A percentile compares a stretch with the other conserved stretches of the same genome.
These are phyloP conservation scores for Leptosomus discolor DNA, from an alignment of 2,113 vertebrate genomes.

Conservation along the genomic window DNA sequence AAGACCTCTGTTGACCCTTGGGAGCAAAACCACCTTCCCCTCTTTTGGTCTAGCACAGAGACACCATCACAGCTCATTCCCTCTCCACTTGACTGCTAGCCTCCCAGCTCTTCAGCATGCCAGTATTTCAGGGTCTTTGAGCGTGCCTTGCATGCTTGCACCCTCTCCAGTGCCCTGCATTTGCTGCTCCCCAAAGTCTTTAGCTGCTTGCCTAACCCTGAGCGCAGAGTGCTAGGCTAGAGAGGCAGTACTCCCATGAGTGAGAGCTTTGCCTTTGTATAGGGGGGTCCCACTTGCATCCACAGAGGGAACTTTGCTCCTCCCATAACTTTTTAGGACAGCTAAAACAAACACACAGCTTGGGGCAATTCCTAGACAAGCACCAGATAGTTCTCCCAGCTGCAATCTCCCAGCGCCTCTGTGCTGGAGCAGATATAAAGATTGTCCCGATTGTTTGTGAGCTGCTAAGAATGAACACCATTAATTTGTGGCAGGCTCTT, in stretches of 20 bases:
- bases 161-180: too few species aligned
- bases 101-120: neutral
- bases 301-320: neutral
- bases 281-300: fast-evolving
- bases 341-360: neutral
- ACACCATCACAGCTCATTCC: neutral
- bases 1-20: neutral
- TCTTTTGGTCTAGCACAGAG: fast-evolving
- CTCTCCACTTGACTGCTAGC: neutral
- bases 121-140: neutral
- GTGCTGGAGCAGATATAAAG: neutral
- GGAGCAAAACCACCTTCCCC: neutral
- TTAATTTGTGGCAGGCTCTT: neutral
- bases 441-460: neutral
- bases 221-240: neutral
- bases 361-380: neutral
- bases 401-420: fast-evolving
- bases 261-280: neutral
- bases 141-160: fast-evolving
- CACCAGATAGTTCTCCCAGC: neutral
- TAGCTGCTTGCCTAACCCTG: neutral
- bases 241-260: fast-evolving
- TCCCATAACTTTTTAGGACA: neutral
- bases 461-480: neutral
- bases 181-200: fast-evolving